Evolutionary conservation across 1,140 invertebrate genomes (phyloP).

Genomic region (Homarus americanus): DNA sequence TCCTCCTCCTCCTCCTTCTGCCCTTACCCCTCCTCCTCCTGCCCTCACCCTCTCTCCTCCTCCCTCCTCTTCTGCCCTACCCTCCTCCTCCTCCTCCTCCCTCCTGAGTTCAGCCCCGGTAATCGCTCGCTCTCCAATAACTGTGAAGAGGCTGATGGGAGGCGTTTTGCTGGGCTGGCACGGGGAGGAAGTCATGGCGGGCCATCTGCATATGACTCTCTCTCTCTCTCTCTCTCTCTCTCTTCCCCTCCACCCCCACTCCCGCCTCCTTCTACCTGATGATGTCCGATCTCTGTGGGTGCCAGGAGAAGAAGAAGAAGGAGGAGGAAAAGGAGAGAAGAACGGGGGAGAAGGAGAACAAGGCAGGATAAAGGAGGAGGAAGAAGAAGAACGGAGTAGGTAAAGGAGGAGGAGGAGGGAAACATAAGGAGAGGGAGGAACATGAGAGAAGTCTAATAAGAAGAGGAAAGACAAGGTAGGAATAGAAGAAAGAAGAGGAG

Average conservation of each 20-base stretch:
- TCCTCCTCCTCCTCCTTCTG: not conserved
- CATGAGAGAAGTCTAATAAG: not conserved
- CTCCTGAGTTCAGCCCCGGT: not conserved
- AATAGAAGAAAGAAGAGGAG: no score
- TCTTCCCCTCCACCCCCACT: no score
- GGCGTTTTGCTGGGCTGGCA: slow-evolving; percentile 51
- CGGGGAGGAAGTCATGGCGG: not conserved
- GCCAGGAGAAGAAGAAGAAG: not conserved
- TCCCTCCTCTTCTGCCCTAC: not conserved
- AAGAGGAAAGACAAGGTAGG: not conserved
- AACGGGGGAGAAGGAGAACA: not conserved
- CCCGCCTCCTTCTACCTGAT: no score
- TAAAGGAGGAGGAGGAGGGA: not conserved
- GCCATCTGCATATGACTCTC: slow-evolving; percentile 39
- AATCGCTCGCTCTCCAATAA: slow-evolving; percentile 53
- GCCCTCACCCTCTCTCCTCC: not conserved
- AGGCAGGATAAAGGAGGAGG: no score
- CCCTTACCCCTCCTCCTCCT: not conserved
- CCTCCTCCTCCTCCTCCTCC: no score
- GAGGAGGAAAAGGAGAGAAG: not conserved
- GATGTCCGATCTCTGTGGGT: no score
- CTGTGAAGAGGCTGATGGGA: slow-evolving; percentile 53
- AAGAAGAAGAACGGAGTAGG: not conserved
- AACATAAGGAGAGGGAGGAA: not conserved
- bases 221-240: no score